Conservation (phyloP, 2,113 vertebrate genomes). For the Scopus umbretta region DNA sequence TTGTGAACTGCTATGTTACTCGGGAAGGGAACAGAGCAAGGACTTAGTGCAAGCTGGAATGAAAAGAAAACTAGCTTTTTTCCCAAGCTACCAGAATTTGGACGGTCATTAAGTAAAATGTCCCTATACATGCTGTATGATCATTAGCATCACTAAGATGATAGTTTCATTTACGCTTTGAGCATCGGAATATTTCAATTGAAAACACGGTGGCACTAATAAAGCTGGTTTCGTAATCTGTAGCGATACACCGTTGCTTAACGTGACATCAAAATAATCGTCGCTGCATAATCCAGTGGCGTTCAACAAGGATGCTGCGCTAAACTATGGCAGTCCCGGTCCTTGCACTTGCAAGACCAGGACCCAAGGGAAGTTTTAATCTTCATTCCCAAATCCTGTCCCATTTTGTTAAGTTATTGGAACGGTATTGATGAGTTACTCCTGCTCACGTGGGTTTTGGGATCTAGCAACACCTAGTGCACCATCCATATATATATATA, state of each 20-base stretch:
- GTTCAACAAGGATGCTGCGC: no score
- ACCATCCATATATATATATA: fast-evolving
- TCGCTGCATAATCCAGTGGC: not conserved
- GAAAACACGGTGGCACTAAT: not conserved
- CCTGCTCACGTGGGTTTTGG: not conserved
- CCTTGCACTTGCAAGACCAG: not conserved
- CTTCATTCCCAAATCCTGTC: no score
- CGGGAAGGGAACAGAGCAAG: not conserved
- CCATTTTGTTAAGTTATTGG: not conserved
- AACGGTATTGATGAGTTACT: not conserved
- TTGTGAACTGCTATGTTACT: no score
- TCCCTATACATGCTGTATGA: not conserved
- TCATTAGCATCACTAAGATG: not conserved
- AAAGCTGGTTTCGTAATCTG: fast-evolving
- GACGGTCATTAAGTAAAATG: no score
- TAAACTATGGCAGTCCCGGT: fast-evolving
- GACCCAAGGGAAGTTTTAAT: not conserved
- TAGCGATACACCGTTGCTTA: fast-evolving
- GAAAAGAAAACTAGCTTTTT: not conserved
- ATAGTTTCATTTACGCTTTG: not conserved
- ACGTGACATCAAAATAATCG: fast-evolving
- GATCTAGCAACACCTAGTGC: no score
- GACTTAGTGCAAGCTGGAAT: not conserved
- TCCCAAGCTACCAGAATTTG: no score
- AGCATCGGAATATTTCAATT: not conserved